These are phyloP conservation scores for Eupithecia insigniata DNA, from an alignment of 2,888 invertebrate genomes.

Conservation along the genomic window DNA sequence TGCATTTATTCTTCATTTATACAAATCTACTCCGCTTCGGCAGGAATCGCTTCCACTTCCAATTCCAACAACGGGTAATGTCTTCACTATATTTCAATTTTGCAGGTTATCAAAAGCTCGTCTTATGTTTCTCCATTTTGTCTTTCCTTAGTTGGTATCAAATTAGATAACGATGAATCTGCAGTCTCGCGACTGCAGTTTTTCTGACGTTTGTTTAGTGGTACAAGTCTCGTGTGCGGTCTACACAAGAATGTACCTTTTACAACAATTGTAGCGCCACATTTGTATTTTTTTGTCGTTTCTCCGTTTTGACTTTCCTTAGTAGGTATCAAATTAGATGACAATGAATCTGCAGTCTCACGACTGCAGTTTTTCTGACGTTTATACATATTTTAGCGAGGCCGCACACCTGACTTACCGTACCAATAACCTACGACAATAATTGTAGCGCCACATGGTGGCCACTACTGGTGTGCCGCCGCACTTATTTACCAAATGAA, in stretches of 20 bases:
- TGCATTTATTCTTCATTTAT: no score
- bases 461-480: no score
- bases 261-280: no score
- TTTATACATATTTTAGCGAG: no score
- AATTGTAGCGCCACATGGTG: no score
- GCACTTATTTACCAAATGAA: no score
- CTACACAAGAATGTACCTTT: no score
- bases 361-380: not conserved
- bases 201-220: not conserved
- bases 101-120: slow-evolving; percentile 7
- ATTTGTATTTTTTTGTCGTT: no score
- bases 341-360: slow-evolving; percentile 1
- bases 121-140: not conserved
- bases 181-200: not conserved
- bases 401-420: no score
- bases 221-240: no score
- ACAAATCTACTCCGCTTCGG: not conserved
- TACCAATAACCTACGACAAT: no score
- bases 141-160: not conserved
- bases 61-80: not conserved
- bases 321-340: not conserved
- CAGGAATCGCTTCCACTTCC: not conserved
- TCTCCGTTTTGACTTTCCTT: slow-evolving; percentile 5
- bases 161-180: slow-evolving; percentile 3
- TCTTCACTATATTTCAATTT: slow-evolving; percentile 8